A percentile compares a stretch with the other conserved stretches of the same genome.
phyloP scores from a whole-genome alignment of 2,888 invertebrate species.

The Apantesis nais region DNA sequence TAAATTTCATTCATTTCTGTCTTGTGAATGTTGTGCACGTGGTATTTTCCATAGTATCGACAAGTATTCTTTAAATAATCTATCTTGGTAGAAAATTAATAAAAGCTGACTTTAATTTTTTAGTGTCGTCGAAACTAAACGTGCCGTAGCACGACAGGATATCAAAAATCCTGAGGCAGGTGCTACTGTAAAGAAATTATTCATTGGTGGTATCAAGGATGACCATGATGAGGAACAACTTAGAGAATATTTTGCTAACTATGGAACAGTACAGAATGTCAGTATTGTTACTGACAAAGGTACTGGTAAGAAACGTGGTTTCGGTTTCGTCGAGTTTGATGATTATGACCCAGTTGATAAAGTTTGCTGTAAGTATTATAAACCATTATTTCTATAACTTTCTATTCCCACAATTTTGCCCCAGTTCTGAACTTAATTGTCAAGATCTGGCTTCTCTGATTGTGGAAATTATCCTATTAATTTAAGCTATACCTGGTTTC shows the following conservation, averaged over 20 bases:
- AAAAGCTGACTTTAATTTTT: not conserved
- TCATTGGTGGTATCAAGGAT: constrained; percentile 97
- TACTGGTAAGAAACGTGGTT: constrained; percentile 97
- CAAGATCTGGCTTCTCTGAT: constrained; percentile 81
- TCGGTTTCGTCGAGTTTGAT: constrained; percentile 98
- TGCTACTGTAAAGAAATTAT: constrained; percentile 96
- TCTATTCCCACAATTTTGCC: constrained; percentile 77
- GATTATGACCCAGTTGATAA: constrained; percentile 99
- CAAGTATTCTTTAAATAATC: constrained; percentile 41
- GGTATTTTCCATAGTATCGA: constrained; percentile 81
- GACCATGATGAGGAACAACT: constrained; percentile 97
- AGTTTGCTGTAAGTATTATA: constrained; percentile 92
- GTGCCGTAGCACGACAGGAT: constrained; percentile 97
- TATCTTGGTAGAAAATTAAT: not conserved
- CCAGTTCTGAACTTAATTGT: constrained; percentile 76
- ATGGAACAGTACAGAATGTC: constrained; percentile 93
- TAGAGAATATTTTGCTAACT: constrained; percentile 92
- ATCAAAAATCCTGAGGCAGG: constrained; percentile 97
- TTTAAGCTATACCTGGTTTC: constrained; percentile 80
- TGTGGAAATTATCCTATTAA: constrained; percentile 81
- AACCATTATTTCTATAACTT: not conserved
- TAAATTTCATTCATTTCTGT: not conserved
- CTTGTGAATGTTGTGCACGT: constrained; percentile 61
- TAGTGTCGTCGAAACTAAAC: constrained; percentile 97
- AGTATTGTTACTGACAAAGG: constrained; percentile 97